These are phyloP conservation scores for Antechinus stuartii DNA, from an alignment of 2,113 vertebrate genomes.

Conservation along the genomic window DNA sequence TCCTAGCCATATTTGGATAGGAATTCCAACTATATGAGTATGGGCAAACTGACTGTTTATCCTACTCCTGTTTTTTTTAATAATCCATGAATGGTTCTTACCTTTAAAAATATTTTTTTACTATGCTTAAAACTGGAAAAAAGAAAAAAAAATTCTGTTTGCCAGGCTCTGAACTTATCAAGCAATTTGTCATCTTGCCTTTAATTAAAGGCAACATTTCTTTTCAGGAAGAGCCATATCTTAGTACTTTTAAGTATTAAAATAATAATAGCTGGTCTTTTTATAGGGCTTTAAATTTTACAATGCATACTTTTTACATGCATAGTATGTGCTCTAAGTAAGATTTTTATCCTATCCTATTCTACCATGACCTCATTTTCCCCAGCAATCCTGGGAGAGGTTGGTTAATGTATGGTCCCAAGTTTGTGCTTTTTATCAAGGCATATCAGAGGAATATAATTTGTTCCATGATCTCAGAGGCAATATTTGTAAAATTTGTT, in stretches of 20 bases:
- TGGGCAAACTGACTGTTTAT: not conserved
- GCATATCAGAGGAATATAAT: not conserved
- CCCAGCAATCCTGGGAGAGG: not conserved
- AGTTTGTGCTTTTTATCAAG: not conserved
- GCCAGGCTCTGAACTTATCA: not conserved
- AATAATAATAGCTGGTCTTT: not conserved
- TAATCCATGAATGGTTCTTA: not conserved
- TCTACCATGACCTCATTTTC: not conserved
- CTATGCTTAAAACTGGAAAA: not conserved
- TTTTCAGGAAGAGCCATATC: not conserved
- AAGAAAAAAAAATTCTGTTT: not conserved
- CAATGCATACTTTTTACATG: not conserved
- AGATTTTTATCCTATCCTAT: not conserved
- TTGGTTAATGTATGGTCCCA: not conserved
- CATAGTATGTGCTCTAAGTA: not conserved
- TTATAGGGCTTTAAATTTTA: not conserved
- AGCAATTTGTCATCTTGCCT: not conserved
- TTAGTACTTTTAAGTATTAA: too few species aligned
- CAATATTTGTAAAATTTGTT: not conserved
- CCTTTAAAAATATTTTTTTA: not conserved
- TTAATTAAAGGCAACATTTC: not conserved
- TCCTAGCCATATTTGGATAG: not conserved
- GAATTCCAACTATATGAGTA: not conserved
- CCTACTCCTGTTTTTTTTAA: not conserved
- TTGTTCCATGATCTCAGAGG: not conserved